Base-by-base conservation (phyloP, 2,888 invertebrate genomes). In the Thysanoteuthis rhombus region DNA sequence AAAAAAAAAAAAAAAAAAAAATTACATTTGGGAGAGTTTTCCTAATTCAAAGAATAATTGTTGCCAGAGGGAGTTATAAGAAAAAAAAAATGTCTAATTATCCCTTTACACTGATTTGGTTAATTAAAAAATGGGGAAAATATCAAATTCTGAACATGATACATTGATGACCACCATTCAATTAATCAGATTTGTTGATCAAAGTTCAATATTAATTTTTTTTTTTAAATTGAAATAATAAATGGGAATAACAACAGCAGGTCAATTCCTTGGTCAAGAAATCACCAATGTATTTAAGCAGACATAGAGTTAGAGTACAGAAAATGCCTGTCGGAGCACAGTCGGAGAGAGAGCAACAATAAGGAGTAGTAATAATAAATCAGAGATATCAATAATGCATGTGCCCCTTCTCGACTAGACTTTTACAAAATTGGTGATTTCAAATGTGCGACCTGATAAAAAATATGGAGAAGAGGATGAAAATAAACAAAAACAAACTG, bases 241-340 rank as follows among this genome's bases (percentile, higher is more conserved):
- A 16, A n/a, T 75, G 75, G 75, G 36, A n/a, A n/a, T 16, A 36
- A n/a, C 75, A 75, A 75, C 16, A 75, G 75, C 75, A 75, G 75
- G 75, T 75, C 75, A 75, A 36, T 75, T 75, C 75, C 75, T 75
- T 75, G 75, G 75, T 75, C 75, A n/a, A 75, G 75, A 75, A 75
- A 75, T 75, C 75, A 75, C 75, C 75, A 75, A 75, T 75, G 75
- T 75, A n/a, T 75, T 75, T 75, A 75, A 75, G 75, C 75, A 75
- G 75, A 75, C 75, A 75, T 16, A 36, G n/a, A n/a, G n/a, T 75
- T 75, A 75, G n/a, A 75, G 75, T 75, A n/a, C n/a, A 75, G n/a
- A 75, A 2, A 75, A 36, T 75, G 75, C n/a, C 16, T n/a, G n/a
- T 12, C n/a, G 75, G 75, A 16, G 75, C 75, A 75, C n/a, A 75